Base-by-base conservation (phyloP, 2,888 invertebrate species). In the Melanotus villosus region DNA sequence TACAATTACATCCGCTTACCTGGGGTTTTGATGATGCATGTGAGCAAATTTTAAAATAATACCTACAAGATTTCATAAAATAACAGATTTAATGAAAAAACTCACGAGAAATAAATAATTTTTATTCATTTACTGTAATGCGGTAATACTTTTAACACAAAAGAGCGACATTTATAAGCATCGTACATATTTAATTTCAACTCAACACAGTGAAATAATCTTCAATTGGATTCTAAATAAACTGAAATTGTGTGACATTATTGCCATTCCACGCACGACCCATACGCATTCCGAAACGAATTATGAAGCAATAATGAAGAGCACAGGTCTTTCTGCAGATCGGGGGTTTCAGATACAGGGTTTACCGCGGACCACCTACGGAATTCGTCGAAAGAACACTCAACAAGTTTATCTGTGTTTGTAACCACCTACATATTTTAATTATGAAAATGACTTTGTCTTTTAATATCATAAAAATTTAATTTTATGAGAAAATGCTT, bases 271-370 rank as follows among this genome's bases (percentile, higher is more conserved):
- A 77, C 75, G 75, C 81, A 82, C 80, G 82, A 78, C 75, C 77
- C 77, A 75, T 79, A 79, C 75, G 75, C 81, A 81, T 82, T 82
- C 81, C 81, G 76, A 71, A 72, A 80, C 78, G 79, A 83, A 80
- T 82, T 83, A 83, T 82, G 81, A 81, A 78, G 83, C 81, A 83
- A 82, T 83, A 83, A 83, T 83, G 82, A 83, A 82, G 80, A 80
- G 79, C 80, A 78, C 77, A 77, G 78, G 77, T 76, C 76, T 75
- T 75, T 76, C 75, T 69, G 72, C 70, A 78, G 80, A 80, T 80
- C 78, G 77, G 76, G 80, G 79, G 78, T 75, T 73, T 23, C 32
- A 77, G 80, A 80, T 79, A 79, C 77, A 71, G 71, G 74, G 76
- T 75, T 76, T 77, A 75, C 77, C 71, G 54, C 73, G 73, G 81